These are phyloP conservation scores for Mola mola DNA, from an alignment of 2,113 vertebrate genomes.

Conservation along the genomic window DNA sequence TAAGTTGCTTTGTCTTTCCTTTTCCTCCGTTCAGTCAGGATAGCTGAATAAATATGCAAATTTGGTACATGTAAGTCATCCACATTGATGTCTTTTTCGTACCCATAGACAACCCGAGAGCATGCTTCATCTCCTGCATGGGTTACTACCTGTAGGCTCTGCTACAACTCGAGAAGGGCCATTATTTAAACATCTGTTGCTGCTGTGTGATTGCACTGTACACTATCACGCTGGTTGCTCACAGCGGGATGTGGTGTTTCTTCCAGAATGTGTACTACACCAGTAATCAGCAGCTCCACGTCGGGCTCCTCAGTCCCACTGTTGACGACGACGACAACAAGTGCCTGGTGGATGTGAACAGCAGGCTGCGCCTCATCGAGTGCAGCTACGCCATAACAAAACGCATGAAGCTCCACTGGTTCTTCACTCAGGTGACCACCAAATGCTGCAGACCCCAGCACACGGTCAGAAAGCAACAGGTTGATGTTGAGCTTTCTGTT, in stretches of 20 bases:
- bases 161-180: constrained; percentile 21
- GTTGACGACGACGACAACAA: constrained; percentile 96
- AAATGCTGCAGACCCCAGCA: no score
- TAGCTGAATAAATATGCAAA: constrained; percentile 43
- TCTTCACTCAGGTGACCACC: constrained; percentile 92
- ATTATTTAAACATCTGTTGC: constrained; percentile 47
- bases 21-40: constrained; percentile 33
- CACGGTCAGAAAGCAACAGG: no score
- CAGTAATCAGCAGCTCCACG: constrained; percentile 89
- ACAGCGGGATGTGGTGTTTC: constrained; percentile 43
- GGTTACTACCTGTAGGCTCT: constrained; percentile 38
- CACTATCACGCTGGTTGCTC: not conserved
- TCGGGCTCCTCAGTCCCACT: constrained; percentile 95
- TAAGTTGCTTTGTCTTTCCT: constrained; percentile 16
- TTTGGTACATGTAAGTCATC: constrained; percentile 43
- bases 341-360: constrained; percentile 98
- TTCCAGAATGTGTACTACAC: constrained; percentile 98
- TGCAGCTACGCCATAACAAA: constrained; percentile 95
- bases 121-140: constrained; percentile 36
- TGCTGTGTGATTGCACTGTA: not conserved
- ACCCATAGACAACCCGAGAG: constrained; percentile 22
- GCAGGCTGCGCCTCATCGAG: constrained; percentile 92
- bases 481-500: no score
- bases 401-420: constrained; percentile 98
- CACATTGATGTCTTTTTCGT: constrained; percentile 21